Base-by-base conservation (phyloP, 2,797 vertebrate species). In the Halcyon badia region DNA sequence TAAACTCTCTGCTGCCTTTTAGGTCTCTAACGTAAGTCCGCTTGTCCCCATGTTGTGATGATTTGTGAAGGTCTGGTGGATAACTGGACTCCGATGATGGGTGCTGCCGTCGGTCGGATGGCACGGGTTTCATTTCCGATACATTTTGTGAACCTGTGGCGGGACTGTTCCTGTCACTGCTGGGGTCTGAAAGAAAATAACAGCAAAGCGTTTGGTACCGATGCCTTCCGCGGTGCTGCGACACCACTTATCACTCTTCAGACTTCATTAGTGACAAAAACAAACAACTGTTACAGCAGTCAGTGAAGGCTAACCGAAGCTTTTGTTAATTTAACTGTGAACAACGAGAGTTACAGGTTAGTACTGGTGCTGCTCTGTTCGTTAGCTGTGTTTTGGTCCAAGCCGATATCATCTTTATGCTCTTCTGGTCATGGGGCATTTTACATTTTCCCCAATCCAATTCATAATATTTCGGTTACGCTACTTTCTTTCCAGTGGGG, bases 91-190 rank as follows among this genome's bases (percentile, higher is more conserved):
- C 99, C 98, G 97, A 98, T 97, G 99, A 98, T 92, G 98, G 98
- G 96, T 98, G 97, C 97, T 95, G 99, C 98, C 98, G 98, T 98
- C 98, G 98, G 97, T 99, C 98, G 7, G 95, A 94, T 91, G 98
- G 98, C 91, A 87, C 68, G 44, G 97, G 60, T 97, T 98, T 99
- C 99, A 99, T 98, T 99, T 99, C 99, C 99, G 99, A 98, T 99
- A 99, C 95, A 98, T 98, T 99, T 99, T 99, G 99, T 99, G 99
- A 98, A 98, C 99, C 98, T 98, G 99, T 58, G 98, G 98, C 85
- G 98, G 99, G 96, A 98, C 98, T 98, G 99, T 97, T 97, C 98
- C 98, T 96, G 99, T 98, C 98, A 98, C 97, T 97, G 99, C 97
- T 97, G 99, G 97, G 97, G 99, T 99, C 99, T 99, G 99, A 94